Conservation (phyloP, 2,797 vertebrate genomes). For the Austrolebias charrua region DNA sequence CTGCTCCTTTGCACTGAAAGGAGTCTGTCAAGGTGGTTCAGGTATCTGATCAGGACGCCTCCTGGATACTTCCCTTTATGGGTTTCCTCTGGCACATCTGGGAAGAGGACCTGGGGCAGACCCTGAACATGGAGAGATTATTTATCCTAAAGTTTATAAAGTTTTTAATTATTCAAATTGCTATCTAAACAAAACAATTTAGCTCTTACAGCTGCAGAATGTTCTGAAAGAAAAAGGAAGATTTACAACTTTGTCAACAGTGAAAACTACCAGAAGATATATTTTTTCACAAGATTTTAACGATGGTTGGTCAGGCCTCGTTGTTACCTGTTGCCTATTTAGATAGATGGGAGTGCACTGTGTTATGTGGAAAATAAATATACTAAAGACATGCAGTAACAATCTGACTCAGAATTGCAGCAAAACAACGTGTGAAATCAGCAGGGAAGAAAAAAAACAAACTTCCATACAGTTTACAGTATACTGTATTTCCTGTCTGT, state of each 20-base stretch:
- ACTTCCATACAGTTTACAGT: constrained; percentile 3
- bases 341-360: not conserved
- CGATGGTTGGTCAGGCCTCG: not conserved
- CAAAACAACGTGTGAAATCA: not conserved
- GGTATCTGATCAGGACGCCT: too few species aligned
- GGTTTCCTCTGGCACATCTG: too few species aligned
- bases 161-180: not conserved
- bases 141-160: too few species aligned
- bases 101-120: too few species aligned
- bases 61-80: too few species aligned
- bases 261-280: not conserved
- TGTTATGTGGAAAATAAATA: not conserved
- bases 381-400: not conserved
- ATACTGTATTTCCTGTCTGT: constrained; percentile 8
- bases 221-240: constrained; percentile 20
- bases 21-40: too few species aligned
- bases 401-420: not conserved
- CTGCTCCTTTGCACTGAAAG: too few species aligned
- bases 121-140: too few species aligned
- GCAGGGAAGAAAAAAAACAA: not conserved
- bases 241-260: constrained; percentile 23
- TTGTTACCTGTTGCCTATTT: constrained; percentile 5
- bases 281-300: not conserved
- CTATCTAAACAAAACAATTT: constrained; percentile 6
- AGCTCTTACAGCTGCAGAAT: constrained; percentile 9